A percentile compares a stretch with the other conserved stretches of the same genome.
These are phyloP conservation scores for Gisinianus flammeolus DNA, from an alignment of 2,888 invertebrate species.

Conservation along the genomic window DNA sequence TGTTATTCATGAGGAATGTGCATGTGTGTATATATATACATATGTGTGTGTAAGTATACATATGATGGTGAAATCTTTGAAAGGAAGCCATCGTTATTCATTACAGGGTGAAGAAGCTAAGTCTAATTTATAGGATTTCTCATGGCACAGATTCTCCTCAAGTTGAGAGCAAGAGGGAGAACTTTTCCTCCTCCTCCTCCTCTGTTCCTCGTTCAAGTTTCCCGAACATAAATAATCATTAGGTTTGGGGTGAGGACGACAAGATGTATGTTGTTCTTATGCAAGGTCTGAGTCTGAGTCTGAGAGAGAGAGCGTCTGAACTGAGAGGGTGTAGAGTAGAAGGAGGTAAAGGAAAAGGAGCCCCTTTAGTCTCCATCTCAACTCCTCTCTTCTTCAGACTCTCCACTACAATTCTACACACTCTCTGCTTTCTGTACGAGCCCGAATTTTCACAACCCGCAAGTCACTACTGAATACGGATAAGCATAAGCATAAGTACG, in stretches of 20 bases:
- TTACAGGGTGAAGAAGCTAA: slow-evolving; percentile 41
- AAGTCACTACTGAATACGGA: too few species aligned
- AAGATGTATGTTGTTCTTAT: slow-evolving; percentile 42
- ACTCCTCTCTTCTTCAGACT: too few species aligned
- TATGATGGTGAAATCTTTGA: slow-evolving; percentile 29
- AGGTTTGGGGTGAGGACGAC: slow-evolving; percentile 32
- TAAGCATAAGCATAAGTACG: too few species aligned
- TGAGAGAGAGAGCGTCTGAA: neutral
- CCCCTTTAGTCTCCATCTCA: too few species aligned
- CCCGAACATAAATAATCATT: slow-evolving; percentile 43
- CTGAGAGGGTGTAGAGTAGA: neutral
- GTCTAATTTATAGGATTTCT: slow-evolving; percentile 44
- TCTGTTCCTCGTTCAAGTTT: slow-evolving; percentile 32
- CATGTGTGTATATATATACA: too few species aligned
- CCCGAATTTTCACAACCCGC: too few species aligned
- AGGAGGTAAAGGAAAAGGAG: neutral
- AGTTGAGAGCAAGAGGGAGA: slow-evolving; percentile 17
- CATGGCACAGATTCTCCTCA: slow-evolving; percentile 38
- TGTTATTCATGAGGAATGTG: neutral
- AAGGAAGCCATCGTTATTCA: slow-evolving; percentile 44
- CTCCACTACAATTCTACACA: too few species aligned
- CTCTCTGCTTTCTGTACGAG: too few species aligned
- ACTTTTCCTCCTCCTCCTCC: slow-evolving; percentile 10
- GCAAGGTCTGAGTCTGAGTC: neutral
- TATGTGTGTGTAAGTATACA: neutral